A percentile compares a stretch with the other conserved stretches of the same genome.
Conservation (phyloP, 1,140 invertebrate genomes). For the Hycleus phaleratus region DNA sequence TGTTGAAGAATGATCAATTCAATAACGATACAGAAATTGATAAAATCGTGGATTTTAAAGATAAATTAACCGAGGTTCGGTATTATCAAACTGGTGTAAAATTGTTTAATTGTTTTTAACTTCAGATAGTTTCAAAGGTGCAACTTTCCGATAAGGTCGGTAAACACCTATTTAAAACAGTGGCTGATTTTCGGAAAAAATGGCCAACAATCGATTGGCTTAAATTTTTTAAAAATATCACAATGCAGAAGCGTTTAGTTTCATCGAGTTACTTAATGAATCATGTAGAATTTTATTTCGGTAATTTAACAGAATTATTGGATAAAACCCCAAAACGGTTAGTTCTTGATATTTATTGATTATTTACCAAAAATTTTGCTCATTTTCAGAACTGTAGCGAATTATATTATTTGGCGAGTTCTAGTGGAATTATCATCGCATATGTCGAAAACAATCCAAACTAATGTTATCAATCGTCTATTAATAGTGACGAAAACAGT, state of each 20-base stretch:
- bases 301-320: background rate
- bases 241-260: background rate
- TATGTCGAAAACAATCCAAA: slow-evolving; percentile 3
- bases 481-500: background rate
- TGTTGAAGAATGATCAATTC: no score
- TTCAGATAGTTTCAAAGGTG: background rate
- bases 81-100: no score
- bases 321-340: background rate
- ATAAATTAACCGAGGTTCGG: slow-evolving; percentile 2
- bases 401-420: slow-evolving; percentile 17
- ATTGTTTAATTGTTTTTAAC: background rate
- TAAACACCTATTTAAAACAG: background rate
- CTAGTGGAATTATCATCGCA: slow-evolving; percentile 1
- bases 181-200: background rate
- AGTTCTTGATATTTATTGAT: no score
- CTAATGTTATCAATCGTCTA: no score
- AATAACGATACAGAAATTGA: background rate
- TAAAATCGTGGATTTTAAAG: slow-evolving; percentile 4
- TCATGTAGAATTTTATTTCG: no score
- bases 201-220: slow-evolving; percentile 9
- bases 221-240: slow-evolving; percentile 5
- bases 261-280: no score
- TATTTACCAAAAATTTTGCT: background rate
- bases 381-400: slow-evolving; percentile 9
- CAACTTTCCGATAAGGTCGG: background rate